Evolutionary conservation across 2,113 vertebrate genomes (phyloP).

Genomic region (Cisticola juncidis): DNA sequence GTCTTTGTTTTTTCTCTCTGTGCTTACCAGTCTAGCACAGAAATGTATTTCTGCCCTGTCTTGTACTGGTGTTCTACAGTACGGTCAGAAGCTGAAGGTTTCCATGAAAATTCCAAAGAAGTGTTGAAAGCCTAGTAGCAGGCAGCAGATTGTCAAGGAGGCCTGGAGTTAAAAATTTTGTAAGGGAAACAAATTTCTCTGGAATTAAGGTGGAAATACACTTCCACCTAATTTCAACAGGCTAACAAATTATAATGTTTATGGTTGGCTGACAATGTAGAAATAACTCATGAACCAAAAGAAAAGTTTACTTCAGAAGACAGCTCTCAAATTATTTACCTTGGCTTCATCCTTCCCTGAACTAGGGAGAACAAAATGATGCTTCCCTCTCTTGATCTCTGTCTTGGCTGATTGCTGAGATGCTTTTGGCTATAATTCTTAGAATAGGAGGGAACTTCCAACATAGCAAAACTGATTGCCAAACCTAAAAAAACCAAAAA

Average conservation of each 20-base stretch:
- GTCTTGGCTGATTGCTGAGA: slow-evolving; percentile 33
- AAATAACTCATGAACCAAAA: slow-evolving; percentile 28
- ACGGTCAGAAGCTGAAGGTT: neutral
- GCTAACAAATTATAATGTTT: slow-evolving; percentile 23
- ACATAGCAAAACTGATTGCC: neutral
- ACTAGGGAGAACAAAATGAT: neutral
- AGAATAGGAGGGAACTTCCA: neutral
- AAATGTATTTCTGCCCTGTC: neutral
- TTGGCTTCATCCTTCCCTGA: slow-evolving; percentile 33
- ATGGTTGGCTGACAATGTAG: neutral
- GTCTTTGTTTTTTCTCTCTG: accelerated
- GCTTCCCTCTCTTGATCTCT: slow-evolving; percentile 24
- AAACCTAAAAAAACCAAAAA: neutral
- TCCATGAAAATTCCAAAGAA: neutral
- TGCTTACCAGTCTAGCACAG: neutral
- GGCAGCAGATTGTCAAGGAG: neutral
- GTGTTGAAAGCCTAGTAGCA: slow-evolving; percentile 14
- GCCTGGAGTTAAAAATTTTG: neutral
- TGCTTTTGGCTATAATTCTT: slow-evolving; percentile 33
- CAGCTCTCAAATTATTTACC: neutral
- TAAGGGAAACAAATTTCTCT: slow-evolving; percentile 26
- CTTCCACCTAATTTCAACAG: slow-evolving; percentile 34
- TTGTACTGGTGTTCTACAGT: neutral
- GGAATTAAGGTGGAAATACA: slow-evolving; percentile 17
- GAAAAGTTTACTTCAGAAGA: slow-evolving; percentile 16